A percentile compares a stretch with the other conserved stretches of the same genome.
These are phyloP conservation scores for Adelphocoris suturalis DNA, from an alignment of 2,888 invertebrate genomes.

Conservation along the genomic window DNA sequence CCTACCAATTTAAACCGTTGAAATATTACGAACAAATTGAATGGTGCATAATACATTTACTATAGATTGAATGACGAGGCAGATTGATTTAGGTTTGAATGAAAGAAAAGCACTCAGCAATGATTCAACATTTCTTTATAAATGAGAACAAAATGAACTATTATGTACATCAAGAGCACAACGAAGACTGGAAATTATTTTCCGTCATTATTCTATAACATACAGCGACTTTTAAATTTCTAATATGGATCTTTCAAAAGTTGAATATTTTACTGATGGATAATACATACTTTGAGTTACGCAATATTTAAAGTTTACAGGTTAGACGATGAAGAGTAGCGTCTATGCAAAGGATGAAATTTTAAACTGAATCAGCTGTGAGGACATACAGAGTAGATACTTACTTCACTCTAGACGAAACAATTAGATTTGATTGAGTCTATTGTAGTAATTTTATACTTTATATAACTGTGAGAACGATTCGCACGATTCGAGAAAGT, in stretches of 20 bases:
- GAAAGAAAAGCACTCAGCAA: too few relatives aligned
- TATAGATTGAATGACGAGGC: too few relatives aligned
- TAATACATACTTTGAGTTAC: background rate
- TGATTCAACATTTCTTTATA: too few relatives aligned
- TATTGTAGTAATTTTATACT: too few relatives aligned
- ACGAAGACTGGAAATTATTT: background rate
- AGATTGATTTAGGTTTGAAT: too few relatives aligned
- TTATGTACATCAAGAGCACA: constrained; percentile 27
- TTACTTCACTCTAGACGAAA: too few relatives aligned
- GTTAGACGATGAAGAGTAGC: background rate
- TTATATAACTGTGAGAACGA: too few relatives aligned
- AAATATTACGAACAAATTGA: too few relatives aligned
- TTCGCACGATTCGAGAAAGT: too few relatives aligned
- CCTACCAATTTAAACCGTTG: too few relatives aligned
- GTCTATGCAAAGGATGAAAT: background rate
- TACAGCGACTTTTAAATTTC: background rate
- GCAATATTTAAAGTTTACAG: background rate
- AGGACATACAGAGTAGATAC: background rate
- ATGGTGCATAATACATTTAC: too few relatives aligned
- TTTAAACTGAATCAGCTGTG: background rate
- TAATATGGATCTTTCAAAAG: background rate
- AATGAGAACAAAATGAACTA: background rate
- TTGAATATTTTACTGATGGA: background rate
- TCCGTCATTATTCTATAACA: background rate
- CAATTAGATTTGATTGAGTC: too few relatives aligned